phyloP scores from a whole-genome alignment of 2,113 vertebrate species.

The Myotis brandtii region DNA sequence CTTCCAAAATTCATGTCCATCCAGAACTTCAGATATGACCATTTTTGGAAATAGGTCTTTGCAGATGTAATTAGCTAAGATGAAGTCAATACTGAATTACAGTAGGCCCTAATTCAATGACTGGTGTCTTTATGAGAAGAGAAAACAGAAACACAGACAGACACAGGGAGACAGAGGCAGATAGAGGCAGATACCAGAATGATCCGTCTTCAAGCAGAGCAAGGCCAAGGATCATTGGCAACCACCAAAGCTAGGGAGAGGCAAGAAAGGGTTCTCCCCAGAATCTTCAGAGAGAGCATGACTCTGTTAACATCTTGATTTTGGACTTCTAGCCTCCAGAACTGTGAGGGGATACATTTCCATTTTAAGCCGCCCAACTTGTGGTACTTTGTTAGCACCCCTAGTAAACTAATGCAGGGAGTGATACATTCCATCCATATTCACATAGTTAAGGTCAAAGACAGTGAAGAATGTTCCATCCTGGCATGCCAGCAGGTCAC shows the following conservation, averaged over 20 bases:
- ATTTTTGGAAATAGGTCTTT: constrained; percentile 1
- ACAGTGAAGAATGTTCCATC: not conserved
- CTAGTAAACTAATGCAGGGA: not conserved
- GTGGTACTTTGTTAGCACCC: not conserved
- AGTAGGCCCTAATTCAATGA: not conserved
- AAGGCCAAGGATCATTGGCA: not conserved
- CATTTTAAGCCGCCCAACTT: not conserved
- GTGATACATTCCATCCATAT: not conserved
- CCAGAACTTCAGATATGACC: not conserved
- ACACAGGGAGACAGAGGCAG: not conserved
- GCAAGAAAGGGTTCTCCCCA: not conserved
- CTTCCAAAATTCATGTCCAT: not conserved
- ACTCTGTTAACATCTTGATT: not conserved
- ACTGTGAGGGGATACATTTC: not conserved
- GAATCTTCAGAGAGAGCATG: not conserved
- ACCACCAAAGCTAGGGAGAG: not conserved
- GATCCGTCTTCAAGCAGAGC: not conserved
- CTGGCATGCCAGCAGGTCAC: not conserved
- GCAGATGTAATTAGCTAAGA: not conserved
- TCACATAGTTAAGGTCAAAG: not conserved
- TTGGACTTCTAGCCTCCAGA: not conserved
- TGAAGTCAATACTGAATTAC: not conserved
- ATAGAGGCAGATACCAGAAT: not conserved
- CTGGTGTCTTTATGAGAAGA: not conserved
- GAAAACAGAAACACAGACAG: not conserved